Conservation (phyloP, 1,140 invertebrate genomes). For the Notospermus geniculatus region DNA sequence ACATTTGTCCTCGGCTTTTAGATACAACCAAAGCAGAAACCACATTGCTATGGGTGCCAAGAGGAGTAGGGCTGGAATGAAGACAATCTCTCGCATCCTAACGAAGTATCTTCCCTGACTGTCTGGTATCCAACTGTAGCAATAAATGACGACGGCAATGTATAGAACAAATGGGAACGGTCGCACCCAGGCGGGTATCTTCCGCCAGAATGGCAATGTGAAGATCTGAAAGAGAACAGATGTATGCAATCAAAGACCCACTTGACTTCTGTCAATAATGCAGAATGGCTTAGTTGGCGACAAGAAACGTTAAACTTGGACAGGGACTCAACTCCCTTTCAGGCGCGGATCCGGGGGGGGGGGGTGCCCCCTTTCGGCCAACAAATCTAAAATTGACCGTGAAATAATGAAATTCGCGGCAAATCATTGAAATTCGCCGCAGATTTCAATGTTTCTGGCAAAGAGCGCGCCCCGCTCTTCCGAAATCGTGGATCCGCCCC, state of each 20-base stretch:
- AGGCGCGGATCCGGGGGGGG: too few relatives aligned
- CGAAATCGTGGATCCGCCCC: too few relatives aligned
- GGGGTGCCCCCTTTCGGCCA: too few relatives aligned
- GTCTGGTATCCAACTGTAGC: slow-evolving; percentile 21
- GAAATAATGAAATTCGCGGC: too few relatives aligned
- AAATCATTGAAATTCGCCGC: too few relatives aligned
- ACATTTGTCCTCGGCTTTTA: slow-evolving; percentile 10
- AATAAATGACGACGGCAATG: slow-evolving; percentile 9
- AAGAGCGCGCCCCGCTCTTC: too few relatives aligned
- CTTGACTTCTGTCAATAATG: not conserved
- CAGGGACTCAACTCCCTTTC: too few relatives aligned
- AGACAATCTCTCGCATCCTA: slow-evolving; percentile 15
- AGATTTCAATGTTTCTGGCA: too few relatives aligned
- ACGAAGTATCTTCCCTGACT: slow-evolving; percentile 11
- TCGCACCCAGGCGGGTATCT: slow-evolving; percentile 10
- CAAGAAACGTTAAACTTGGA: too few relatives aligned
- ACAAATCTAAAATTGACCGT: too few relatives aligned
- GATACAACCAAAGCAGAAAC: slow-evolving; percentile 7
- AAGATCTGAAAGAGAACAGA: slow-evolving; percentile 20
- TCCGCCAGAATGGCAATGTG: slow-evolving; percentile 19
- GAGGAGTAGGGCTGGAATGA: slow-evolving; percentile 18
- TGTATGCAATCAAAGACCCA: not conserved
- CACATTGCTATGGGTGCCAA: slow-evolving; percentile 1
- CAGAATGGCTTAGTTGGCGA: too few relatives aligned
- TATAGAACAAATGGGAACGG: slow-evolving; percentile 12